Evolutionary conservation across 2,113 vertebrate species (phyloP).

Genomic region (Colinus virginianus): DNA sequence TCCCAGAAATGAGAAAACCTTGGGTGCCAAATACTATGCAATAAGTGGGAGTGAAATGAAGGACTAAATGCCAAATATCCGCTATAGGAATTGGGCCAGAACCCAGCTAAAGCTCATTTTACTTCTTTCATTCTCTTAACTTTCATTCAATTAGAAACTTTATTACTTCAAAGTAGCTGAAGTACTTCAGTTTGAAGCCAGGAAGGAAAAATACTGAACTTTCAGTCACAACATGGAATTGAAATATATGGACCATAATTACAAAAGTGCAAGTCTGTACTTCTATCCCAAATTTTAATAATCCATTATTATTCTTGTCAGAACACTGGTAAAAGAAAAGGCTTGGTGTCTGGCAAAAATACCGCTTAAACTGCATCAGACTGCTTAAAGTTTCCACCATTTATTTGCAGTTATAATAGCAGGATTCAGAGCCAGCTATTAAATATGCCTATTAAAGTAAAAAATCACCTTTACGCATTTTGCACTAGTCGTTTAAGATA

Average conservation of each 20-base stretch:
- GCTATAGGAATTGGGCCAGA: background rate
- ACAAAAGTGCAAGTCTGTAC: background rate
- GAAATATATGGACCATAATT: background rate
- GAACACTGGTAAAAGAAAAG: background rate
- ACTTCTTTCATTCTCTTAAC: background rate
- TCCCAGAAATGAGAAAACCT: conserved; percentile 7
- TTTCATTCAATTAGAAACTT: background rate
- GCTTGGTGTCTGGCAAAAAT: background rate
- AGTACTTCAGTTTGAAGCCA: background rate
- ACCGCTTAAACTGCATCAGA: background rate
- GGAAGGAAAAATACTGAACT: background rate
- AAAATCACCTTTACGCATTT: background rate
- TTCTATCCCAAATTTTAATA: background rate
- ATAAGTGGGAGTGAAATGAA: background rate
- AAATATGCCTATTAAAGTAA: background rate
- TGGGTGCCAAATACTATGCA: background rate
- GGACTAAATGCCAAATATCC: background rate
- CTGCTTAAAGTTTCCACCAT: background rate
- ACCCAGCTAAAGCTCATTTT: background rate
- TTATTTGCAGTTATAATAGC: background rate
- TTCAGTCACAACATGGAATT: background rate
- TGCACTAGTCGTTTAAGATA: background rate
- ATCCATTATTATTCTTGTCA: background rate
- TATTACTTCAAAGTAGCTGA: background rate
- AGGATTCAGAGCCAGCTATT: background rate